Evolutionary conservation across 2,113 vertebrate genomes (phyloP).

Genomic region (Sialia sialis): DNA sequence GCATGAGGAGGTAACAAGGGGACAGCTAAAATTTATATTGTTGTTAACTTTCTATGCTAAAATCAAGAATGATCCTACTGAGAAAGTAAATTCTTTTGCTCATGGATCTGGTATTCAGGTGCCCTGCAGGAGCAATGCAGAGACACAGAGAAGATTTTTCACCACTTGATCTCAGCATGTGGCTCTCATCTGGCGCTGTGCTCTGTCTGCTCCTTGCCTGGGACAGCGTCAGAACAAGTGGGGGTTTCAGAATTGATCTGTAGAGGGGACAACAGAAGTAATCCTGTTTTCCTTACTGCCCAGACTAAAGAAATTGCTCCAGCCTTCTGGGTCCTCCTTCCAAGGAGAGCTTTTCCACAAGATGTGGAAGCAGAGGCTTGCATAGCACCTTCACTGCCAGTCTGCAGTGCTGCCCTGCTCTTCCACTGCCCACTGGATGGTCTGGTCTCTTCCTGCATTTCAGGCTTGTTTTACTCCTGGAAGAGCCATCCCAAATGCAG

Average conservation of each 20-base stretch:
- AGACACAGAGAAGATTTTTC: background rate
- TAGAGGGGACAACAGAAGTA: background rate
- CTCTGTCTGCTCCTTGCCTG: background rate
- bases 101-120: background rate
- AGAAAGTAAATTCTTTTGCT: background rate
- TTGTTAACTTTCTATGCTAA: background rate
- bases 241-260: background rate
- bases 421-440: background rate
- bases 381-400: background rate
- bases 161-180: background rate
- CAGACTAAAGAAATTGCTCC: background rate
- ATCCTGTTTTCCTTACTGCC: background rate
- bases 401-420: background rate
- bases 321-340: background rate
- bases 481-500: background rate
- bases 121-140: background rate
- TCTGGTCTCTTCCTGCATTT: background rate
- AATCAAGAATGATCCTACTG: background rate
- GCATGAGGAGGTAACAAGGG: background rate
- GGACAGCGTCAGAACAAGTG: background rate
- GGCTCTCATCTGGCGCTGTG: background rate
- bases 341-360: background rate
- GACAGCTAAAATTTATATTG: background rate
- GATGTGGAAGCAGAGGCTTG: background rate
- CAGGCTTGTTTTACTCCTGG: background rate